Evolutionary conservation across 2,888 invertebrate genomes (phyloP).

Genomic region (Megastigmus dorsalis): DNA sequence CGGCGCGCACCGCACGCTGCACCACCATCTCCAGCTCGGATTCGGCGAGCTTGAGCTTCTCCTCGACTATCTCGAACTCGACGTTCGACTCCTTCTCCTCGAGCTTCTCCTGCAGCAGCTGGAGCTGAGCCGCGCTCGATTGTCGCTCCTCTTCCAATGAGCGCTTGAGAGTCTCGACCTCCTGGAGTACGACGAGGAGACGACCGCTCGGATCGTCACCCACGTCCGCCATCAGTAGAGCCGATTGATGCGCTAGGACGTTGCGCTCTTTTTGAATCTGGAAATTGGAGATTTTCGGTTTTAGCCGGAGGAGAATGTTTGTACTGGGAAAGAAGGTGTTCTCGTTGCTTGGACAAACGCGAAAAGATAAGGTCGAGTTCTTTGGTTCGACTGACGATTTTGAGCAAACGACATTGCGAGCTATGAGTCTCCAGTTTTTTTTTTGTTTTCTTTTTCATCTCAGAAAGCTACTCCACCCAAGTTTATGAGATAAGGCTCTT

Average conservation of each 20-base stretch:
- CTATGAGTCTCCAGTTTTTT: too few relatives aligned
- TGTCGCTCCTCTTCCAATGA: slow-evolving; percentile 79
- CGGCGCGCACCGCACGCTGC: slow-evolving; percentile 79
- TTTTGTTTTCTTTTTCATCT: too few relatives aligned
- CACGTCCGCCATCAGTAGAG: slow-evolving; percentile 79
- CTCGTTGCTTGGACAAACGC: too few relatives aligned
- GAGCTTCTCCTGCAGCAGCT: slow-evolving; percentile 80
- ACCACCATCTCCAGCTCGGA: slow-evolving; percentile 80
- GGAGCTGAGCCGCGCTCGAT: slow-evolving; percentile 77
- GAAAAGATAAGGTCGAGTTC: too few relatives aligned
- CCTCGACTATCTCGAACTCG: slow-evolving; percentile 82
- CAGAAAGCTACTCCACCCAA: too few relatives aligned
- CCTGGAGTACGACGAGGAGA: slow-evolving; percentile 76
- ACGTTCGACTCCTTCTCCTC: slow-evolving; percentile 81
- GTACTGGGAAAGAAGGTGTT: too few relatives aligned
- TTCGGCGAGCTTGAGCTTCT: slow-evolving; percentile 81
- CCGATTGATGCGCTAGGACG: slow-evolving; percentile 82
- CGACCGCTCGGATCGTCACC: slow-evolving; percentile 77
- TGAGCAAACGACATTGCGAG: too few relatives aligned
- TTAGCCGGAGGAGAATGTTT: too few relatives aligned
- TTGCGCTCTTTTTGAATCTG: slow-evolving; percentile 80
- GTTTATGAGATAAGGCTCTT: too few relatives aligned
- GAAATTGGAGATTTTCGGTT: too few relatives aligned
- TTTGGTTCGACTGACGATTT: too few relatives aligned
- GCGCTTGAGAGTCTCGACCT: slow-evolving; percentile 80